These are phyloP conservation scores for Ageneiosus marmoratus DNA, from an alignment of 2,113 vertebrate species.

Conservation along the genomic window DNA sequence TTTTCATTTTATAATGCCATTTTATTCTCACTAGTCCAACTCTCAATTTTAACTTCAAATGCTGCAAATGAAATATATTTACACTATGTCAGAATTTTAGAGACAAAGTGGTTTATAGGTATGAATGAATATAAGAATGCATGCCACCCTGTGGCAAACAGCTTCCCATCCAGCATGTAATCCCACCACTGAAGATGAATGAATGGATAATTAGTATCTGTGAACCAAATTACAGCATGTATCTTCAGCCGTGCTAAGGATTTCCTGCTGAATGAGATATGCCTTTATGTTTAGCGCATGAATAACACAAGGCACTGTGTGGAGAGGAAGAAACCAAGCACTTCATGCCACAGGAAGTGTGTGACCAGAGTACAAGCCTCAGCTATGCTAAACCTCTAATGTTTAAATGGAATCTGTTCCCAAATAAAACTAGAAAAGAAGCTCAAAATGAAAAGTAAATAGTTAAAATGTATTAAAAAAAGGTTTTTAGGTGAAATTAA, in stretches of 20 bases:
- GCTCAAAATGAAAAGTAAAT: neutral
- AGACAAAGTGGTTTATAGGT: neutral
- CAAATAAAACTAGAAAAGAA: neutral
- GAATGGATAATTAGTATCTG: neutral
- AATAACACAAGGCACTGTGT: constrained; percentile 5
- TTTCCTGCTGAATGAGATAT: constrained; percentile 16
- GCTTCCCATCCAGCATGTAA: neutral
- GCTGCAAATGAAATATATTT: neutral
- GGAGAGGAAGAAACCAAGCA: constrained; percentile 7
- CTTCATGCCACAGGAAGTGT: constrained; percentile 11
- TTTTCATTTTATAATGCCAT: neutral
- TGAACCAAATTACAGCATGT: neutral
- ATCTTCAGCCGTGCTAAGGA: neutral
- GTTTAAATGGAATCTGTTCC: constrained; percentile 13
- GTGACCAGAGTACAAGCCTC: constrained; percentile 1
- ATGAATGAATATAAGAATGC: too few species aligned
- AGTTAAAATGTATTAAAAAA: neutral
- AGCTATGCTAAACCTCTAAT: constrained; percentile 19
- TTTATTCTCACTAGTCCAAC: neutral
- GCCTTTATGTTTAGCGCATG: neutral
- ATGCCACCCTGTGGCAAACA: too few species aligned
- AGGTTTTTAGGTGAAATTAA: neutral
- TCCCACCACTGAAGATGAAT: neutral
- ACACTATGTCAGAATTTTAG: neutral
- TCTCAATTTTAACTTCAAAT: neutral